Evolutionary conservation across 2,888 invertebrate genomes (phyloP), one percentile per base, ranked within the genome.

Genomic region (Priocnemis perturbator): DNA sequence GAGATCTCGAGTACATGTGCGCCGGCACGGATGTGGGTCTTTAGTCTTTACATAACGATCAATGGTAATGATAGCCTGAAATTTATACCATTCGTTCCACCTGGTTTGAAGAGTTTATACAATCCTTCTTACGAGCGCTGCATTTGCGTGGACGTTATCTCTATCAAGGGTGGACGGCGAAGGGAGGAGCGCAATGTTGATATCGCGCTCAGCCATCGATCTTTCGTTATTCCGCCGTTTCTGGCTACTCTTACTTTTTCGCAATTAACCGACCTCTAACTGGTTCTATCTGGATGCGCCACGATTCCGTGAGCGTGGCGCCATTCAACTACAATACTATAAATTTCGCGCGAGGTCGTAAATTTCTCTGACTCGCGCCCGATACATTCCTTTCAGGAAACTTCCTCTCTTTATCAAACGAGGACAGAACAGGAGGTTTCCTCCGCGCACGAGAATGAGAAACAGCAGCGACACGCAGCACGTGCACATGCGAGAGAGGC

Each of bases 401-500:
- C 37, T 37, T 37, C 37, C 37, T 37, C 37, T 37, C 37, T 7
- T 37, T 37, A 37, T 11, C 37, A 9, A 11, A 11, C 11, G 14
- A 11, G 37, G 37, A 37, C 37, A 37, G 37, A 37, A 37, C 37
- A 37, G 11, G 11, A 37, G 37, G 37, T 37, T 37, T 37, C 37
- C 37, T 37, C 11, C 37, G 63, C 66, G 69, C 65, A 71, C 75
- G 50, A 67, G 78, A 76, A 77, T 71, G 75, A 76, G 80, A 71
- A 77, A 76, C 68, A 66, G 57, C 55, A n/a, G 62, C 67, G 71
- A 71, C 76, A 67, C 64, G 71, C 71, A 76, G 76, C 77, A 73
- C 78, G 77, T 68, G 80, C 77, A 74, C 69, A 73, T 52, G 65
- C 67, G 73, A 81, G 73, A 7, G 74, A 81, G 73, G 37, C 11